Conservation (phyloP, 2,797 vertebrate species). For the Anguilla pacifica region DNA sequence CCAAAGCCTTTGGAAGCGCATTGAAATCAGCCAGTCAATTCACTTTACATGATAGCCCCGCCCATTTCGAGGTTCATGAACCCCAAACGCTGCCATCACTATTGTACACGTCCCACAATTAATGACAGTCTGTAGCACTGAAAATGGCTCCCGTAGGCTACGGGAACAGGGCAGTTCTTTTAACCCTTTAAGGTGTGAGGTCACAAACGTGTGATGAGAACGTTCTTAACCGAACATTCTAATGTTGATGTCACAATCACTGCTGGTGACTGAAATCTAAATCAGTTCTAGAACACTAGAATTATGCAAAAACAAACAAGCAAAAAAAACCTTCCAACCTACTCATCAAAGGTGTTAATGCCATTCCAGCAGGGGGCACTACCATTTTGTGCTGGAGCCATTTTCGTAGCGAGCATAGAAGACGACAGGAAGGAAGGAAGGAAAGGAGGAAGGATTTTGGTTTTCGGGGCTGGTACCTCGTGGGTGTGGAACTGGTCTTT, state of each 20-base stretch:
- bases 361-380: too few species aligned
- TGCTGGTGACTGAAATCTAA: too few species aligned
- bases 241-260: too few species aligned
- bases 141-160: neutral
- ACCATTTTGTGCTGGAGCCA: neutral
- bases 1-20: neutral
- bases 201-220: too few species aligned
- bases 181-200: neutral
- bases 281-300: too few species aligned
- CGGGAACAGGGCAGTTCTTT: neutral
- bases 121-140: neutral
- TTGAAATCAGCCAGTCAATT: neutral
- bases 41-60: neutral
- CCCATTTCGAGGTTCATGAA: neutral
- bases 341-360: too few species aligned
- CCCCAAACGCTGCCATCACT: neutral
- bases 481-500: slow-evolving; percentile 97
- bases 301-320: too few species aligned
- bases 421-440: neutral
- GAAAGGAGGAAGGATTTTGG: neutral
- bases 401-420: neutral
- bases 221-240: too few species aligned
- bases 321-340: too few species aligned
- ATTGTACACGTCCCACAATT: neutral
- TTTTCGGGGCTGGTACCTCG: slow-evolving; percentile 72